Conservation (phyloP, 2,113 vertebrate genomes). For the Brienomyrus brachyistius region DNA sequence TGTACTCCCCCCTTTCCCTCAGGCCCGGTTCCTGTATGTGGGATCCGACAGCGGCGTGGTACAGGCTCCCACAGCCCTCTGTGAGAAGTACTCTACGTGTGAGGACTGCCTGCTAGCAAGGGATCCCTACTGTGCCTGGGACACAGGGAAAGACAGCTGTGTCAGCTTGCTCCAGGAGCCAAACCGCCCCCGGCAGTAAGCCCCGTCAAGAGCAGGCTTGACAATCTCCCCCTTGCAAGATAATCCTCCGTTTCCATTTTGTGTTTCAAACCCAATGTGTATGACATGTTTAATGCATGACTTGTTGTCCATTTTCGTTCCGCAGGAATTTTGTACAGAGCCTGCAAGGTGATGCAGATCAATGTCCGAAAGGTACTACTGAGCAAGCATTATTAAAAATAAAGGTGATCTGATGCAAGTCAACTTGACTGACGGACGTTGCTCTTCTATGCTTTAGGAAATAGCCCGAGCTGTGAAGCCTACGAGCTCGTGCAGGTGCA, state of each 20-base stretch:
- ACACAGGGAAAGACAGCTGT: conserved; percentile 32
- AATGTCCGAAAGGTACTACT: conserved; percentile 41
- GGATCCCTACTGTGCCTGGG: conserved; percentile 67
- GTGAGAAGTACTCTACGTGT: conserved; percentile 49
- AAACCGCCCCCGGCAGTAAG: background rate
- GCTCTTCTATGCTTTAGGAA: conserved; percentile 33
- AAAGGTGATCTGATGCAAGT: background rate
- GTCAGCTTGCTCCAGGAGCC: conserved; percentile 17
- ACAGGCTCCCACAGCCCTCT: conserved; percentile 60
- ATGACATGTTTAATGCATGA: background rate
- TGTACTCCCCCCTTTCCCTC: background rate
- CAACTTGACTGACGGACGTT: background rate
- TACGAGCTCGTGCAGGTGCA: conserved; percentile 31
- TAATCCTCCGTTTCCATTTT: background rate
- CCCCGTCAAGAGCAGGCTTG: background rate
- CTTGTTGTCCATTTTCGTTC: background rate
- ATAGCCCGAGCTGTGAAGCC: conserved; percentile 17
- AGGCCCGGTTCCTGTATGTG: conserved; percentile 57
- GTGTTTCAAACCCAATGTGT: background rate
- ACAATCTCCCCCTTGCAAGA: background rate
- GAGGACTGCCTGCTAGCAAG: conserved; percentile 63
- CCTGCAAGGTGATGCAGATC: conserved; percentile 54
- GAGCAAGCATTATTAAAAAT: background rate
- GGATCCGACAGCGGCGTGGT: conserved; percentile 52
- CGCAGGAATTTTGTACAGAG: conserved; percentile 53